Percentiles rank a stretch among this genome's conserved stretches.
phyloP scores from a whole-genome alignment of 2,113 vertebrate genomes.

The Naja naja region DNA sequence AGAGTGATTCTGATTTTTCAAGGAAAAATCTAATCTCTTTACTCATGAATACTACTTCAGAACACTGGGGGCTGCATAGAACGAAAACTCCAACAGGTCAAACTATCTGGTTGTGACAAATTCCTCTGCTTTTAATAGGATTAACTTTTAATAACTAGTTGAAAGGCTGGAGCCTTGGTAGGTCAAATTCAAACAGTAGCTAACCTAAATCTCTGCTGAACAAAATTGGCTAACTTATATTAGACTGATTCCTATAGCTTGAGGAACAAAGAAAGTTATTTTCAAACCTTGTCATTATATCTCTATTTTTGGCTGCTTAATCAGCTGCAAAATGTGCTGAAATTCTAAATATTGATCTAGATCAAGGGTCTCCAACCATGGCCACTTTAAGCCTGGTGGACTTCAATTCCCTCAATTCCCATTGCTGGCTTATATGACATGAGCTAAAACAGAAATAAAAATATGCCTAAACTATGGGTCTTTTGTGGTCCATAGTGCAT shows the following conservation, averaged over 20 bases:
- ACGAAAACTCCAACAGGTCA: background rate
- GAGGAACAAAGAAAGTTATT: background rate
- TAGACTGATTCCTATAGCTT: background rate
- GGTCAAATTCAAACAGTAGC: background rate
- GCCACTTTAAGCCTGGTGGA: no score
- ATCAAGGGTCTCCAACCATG: background rate
- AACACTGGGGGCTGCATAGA: background rate
- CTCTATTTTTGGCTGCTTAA: background rate
- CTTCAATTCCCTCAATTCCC: no score
- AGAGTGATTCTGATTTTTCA: background rate
- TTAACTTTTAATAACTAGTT: conserved; percentile 11
- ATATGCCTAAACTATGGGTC: background rate
- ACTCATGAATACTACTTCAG: background rate
- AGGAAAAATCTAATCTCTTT: background rate
- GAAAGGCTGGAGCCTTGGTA: conserved; percentile 9
- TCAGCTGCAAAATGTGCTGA: conserved; percentile 5
- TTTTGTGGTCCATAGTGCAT: background rate
- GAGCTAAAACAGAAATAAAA: conserved; percentile 47
- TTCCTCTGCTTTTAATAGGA: background rate
- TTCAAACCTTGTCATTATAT: background rate
- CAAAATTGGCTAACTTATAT: background rate
- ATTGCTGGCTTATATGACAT: conserved; percentile 5
- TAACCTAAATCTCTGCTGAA: background rate
- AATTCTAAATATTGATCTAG: conserved; percentile 48
- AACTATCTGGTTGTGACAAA: conserved; percentile 1